A percentile compares a stretch with the other conserved stretches of the same genome.
Conservation (phyloP, 2,888 invertebrate species). For the Harpalus rufipes region DNA sequence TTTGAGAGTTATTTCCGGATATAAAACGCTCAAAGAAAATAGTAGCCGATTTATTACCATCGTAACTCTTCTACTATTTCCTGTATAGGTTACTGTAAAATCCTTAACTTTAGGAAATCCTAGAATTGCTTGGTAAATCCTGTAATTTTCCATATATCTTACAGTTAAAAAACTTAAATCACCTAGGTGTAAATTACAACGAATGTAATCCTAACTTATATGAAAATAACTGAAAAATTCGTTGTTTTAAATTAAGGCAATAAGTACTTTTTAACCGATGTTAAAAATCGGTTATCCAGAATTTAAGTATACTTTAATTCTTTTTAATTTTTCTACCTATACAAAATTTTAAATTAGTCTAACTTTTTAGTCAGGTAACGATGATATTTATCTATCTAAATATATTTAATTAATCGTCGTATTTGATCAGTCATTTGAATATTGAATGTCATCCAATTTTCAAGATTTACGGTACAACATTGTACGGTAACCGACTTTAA, state of each 20-base stretch:
- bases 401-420: not conserved
- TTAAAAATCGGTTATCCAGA: no score
- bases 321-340: no score
- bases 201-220: no score
- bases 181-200: not conserved
- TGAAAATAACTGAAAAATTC: no score
- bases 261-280: no score
- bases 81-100: not conserved
- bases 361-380: not conserved
- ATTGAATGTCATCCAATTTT: not conserved
- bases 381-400: not conserved
- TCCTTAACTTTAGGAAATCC: not conserved
- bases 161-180: not conserved
- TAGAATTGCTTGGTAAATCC: not conserved
- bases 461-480: not conserved
- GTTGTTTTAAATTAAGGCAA: no score
- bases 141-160: not conserved
- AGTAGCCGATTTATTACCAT: not conserved
- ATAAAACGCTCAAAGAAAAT: constrained; percentile 3
- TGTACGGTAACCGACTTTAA: constrained; percentile 3
- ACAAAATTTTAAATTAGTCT: no score
- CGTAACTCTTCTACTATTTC: not conserved
- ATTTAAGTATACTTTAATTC: no score
- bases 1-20: not conserved
- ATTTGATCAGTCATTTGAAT: not conserved